Evolutionary conservation across 2,113 vertebrate genomes (phyloP).

Genomic region (Notothenia coriiceps): DNA sequence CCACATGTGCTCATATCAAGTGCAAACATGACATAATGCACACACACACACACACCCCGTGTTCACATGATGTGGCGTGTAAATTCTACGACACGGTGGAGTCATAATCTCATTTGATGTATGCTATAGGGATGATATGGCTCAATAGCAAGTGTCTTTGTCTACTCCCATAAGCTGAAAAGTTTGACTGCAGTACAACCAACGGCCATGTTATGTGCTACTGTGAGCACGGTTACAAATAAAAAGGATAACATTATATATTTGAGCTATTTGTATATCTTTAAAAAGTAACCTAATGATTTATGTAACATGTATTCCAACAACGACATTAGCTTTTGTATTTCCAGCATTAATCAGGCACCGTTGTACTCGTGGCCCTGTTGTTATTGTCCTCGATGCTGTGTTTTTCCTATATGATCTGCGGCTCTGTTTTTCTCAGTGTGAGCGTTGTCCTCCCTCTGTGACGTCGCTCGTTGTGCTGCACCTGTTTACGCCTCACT

Average conservation of each 20-base stretch:
- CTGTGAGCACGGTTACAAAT: not conserved
- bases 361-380: slow-evolving; percentile 7
- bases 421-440: slow-evolving; percentile 38
- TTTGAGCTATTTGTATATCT: not conserved
- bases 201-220: not conserved
- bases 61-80: slow-evolving; percentile 27
- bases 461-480: slow-evolving; percentile 25
- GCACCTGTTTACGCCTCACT: slow-evolving; percentile 20
- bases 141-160: slow-evolving; percentile 10
- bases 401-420: slow-evolving; percentile 37
- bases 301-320: slow-evolving; percentile 13
- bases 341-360: slow-evolving; percentile 43
- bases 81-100: slow-evolving; percentile 29
- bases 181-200: slow-evolving; percentile 3
- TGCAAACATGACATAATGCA: slow-evolving; percentile 57
- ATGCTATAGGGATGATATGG: slow-evolving; percentile 18
- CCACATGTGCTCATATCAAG: slow-evolving; percentile 75
- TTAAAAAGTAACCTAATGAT: not conserved
- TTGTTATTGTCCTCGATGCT: slow-evolving; percentile 6
- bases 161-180: not conserved
- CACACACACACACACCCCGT: slow-evolving; percentile 20
- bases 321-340: slow-evolving; percentile 18
- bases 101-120: slow-evolving; percentile 10
- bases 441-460: slow-evolving; percentile 26
- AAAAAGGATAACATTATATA: not conserved